Evolutionary conservation across 2,113 vertebrate species (phyloP).

Genomic region (Corydoras sp.): DNA sequence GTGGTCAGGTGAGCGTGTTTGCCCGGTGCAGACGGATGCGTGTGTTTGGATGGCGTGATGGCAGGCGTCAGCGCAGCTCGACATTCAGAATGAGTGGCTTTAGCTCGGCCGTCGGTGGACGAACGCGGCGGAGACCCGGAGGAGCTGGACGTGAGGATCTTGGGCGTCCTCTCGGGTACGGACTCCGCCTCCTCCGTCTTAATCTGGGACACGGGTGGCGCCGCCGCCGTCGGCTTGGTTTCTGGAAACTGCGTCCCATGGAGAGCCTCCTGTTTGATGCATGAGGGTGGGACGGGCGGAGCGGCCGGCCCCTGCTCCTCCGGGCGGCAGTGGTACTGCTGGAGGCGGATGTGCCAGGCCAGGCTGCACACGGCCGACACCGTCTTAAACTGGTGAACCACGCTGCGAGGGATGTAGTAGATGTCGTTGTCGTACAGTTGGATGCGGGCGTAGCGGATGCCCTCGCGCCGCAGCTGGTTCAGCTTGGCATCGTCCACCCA

Average conservation of each 20-base stretch:
- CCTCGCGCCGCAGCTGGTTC: constrained; percentile 95
- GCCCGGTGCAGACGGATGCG: constrained; percentile 9
- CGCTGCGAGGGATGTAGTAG: constrained; percentile 96
- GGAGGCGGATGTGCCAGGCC: constrained; percentile 91
- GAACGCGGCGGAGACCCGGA: constrained; percentile 33
- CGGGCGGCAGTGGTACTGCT: constrained; percentile 70
- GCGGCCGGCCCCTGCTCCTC: constrained; percentile 18
- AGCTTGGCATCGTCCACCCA: constrained; percentile 98
- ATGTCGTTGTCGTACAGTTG: constrained; percentile 92
- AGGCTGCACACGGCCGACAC: constrained; percentile 94
- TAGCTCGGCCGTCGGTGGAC: constrained; percentile 57
- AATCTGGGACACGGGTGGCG: constrained; percentile 49
- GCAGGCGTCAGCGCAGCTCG: constrained; percentile 51
- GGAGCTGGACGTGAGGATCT: constrained; percentile 14
- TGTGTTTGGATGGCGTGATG: constrained; percentile 22
- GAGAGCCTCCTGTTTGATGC: constrained; percentile 4
- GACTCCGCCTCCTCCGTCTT: constrained; percentile 62
- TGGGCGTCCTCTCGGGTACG: constrained; percentile 54
- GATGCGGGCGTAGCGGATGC: constrained; percentile 91
- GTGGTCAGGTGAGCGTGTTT: constrained; percentile 24
- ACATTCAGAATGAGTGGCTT: constrained; percentile 50
- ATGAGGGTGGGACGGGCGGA: background rate
- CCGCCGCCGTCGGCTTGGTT: constrained; percentile 53
- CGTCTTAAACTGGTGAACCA: constrained; percentile 98
- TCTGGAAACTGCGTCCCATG: constrained; percentile 44